Evolutionary conservation across 2,797 vertebrate species (phyloP).

Genomic region (Lepus oiostolus): DNA sequence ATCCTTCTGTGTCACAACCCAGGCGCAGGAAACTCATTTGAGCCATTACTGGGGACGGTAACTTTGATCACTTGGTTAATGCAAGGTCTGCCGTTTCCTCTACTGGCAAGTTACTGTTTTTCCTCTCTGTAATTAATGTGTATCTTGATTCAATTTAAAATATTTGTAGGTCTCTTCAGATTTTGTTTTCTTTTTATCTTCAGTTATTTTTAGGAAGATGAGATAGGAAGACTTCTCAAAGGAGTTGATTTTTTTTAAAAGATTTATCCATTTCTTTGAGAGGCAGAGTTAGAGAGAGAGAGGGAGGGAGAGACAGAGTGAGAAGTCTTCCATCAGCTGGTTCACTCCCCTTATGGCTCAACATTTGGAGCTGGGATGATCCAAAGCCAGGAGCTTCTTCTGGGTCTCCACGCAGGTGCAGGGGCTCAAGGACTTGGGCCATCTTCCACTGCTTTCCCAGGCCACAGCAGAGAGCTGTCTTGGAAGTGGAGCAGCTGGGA

Average conservation of each 20-base stretch:
- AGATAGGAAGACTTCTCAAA: background rate
- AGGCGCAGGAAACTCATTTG: background rate
- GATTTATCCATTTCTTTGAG: too few relatives aligned
- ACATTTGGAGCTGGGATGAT: too few relatives aligned
- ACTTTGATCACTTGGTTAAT: background rate
- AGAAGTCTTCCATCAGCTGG: too few relatives aligned
- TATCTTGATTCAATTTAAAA: slow-evolving; percentile 24
- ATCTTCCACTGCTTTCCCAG: too few relatives aligned
- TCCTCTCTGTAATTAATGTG: background rate
- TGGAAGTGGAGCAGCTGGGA: too few relatives aligned
- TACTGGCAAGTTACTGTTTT: background rate
- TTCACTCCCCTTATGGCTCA: too few relatives aligned
- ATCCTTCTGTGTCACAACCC: background rate
- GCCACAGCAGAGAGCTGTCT: too few relatives aligned
- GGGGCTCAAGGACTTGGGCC: too few relatives aligned
- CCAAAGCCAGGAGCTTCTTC: too few relatives aligned
- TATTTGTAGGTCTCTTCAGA: background rate
- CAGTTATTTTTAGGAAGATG: slow-evolving; percentile 27
- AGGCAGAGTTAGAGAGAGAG: too few relatives aligned
- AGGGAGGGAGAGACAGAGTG: too few relatives aligned
- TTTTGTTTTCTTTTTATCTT: slow-evolving; percentile 51
- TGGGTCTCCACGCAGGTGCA: too few relatives aligned
- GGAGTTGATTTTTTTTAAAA: background rate
- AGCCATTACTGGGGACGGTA: background rate
- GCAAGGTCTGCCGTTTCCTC: background rate